phyloP scores from a whole-genome alignment of 2,797 vertebrate species.

The Nasua narica region DNA sequence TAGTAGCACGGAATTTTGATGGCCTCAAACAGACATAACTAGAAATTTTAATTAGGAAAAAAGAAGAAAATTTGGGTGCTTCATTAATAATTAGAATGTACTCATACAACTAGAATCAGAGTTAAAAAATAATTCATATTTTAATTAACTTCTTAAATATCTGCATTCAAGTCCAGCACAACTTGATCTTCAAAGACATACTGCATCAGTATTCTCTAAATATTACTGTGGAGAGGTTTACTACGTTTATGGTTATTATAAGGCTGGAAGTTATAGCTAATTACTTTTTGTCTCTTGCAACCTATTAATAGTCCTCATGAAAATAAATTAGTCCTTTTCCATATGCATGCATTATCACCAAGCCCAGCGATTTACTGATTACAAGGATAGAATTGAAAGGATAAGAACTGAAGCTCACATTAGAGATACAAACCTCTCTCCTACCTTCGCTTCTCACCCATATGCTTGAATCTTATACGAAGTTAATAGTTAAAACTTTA shows the following conservation, averaged over 20 bases:
- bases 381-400: constrained; percentile 60
- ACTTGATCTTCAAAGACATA: constrained; percentile 64
- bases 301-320: constrained; percentile 72
- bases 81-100: constrained; percentile 39
- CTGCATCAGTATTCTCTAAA: constrained; percentile 49
- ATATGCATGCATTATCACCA: constrained; percentile 71
- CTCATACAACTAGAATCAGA: neutral
- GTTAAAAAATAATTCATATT: constrained; percentile 57
- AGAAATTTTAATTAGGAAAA: neutral
- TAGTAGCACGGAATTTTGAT: neutral
- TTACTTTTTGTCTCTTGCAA: constrained; percentile 73
- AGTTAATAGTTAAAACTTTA: neutral
- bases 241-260: constrained; percentile 78
- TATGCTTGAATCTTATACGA: neutral
- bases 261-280: constrained; percentile 79
- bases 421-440: neutral
- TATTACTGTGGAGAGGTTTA: constrained; percentile 68
- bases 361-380: constrained; percentile 68
- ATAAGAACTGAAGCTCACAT: neutral
- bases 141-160: constrained; percentile 63
- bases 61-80: neutral
- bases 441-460: neutral
- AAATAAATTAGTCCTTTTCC: constrained; percentile 81
- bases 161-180: constrained; percentile 57
- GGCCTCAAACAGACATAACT: neutral